Evolutionary conservation across 2,797 vertebrate genomes (phyloP).

Genomic region (Lithobates pipiens): DNA sequence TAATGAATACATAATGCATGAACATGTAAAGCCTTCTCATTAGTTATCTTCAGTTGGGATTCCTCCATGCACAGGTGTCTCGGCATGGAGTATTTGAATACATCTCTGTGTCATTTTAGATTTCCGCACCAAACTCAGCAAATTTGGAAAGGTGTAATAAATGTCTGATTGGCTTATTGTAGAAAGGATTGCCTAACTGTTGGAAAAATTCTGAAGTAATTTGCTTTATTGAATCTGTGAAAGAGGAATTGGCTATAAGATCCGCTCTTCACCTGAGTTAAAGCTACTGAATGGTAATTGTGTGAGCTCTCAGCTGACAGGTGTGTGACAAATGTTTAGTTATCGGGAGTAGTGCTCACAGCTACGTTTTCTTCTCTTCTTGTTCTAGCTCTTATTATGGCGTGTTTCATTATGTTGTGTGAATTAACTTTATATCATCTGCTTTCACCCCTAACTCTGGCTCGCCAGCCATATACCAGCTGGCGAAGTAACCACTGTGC

Average conservation of each 20-base stretch:
- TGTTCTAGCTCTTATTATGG: background rate
- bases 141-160: slow-evolving; percentile 24
- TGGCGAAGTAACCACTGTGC: background rate
- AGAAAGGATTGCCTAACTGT: slow-evolving; percentile 14
- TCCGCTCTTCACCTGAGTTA: slow-evolving; percentile 14
- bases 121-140: background rate
- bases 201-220: slow-evolving; percentile 30
- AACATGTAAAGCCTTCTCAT: background rate
- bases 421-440: background rate
- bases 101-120: background rate
- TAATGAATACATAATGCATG: background rate
- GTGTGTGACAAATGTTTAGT: slow-evolving; percentile 27
- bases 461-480: background rate
- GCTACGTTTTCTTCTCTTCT: background rate
- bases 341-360: background rate
- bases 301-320: slow-evolving; percentile 45
- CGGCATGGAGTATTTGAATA: background rate
- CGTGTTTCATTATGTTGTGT: background rate
- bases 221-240: slow-evolving; percentile 46
- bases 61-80: background rate
- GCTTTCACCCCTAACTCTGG: background rate
- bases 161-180: slow-evolving; percentile 58
- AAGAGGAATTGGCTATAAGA: slow-evolving; percentile 24
- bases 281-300: slow-evolving; percentile 8
- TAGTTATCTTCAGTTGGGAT: background rate